Evolutionary conservation across 2,888 invertebrate genomes (phyloP).

Genomic region (Orthosia gothica): DNA sequence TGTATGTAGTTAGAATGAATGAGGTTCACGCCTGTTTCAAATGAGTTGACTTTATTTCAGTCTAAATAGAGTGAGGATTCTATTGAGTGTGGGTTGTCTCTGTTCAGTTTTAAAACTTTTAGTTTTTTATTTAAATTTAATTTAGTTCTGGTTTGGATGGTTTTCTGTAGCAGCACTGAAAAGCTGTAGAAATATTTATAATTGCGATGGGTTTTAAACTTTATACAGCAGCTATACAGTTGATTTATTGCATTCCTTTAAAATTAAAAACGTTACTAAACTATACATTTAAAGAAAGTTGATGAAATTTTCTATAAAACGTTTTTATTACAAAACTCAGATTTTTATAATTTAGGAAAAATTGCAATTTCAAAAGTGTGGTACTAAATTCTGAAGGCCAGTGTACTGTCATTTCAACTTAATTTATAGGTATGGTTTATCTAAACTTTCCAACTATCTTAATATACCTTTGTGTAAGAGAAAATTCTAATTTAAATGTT

Average conservation of each 20-base stretch:
- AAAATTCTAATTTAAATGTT: neutral
- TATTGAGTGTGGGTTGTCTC: slow-evolving; percentile 7
- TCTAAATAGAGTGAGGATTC: slow-evolving; percentile 39
- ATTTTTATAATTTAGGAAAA: no score
- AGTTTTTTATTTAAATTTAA: neutral
- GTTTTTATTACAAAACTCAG: no score
- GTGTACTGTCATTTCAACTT: neutral
- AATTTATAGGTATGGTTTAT: neutral
- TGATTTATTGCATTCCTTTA: no score
- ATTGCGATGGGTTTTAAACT: neutral
- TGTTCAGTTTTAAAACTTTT: slow-evolving; percentile 8
- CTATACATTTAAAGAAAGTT: no score
- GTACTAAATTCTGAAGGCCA: no score
- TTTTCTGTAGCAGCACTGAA: neutral
- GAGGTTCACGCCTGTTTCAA: slow-evolving; percentile 58
- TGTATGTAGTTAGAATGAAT: slow-evolving; percentile 66
- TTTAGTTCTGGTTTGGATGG: neutral
- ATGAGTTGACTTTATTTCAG: slow-evolving; percentile 61
- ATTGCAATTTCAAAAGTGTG: no score
- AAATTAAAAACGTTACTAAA: no score
- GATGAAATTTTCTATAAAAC: no score
- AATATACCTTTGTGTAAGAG: neutral
- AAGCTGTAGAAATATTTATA: neutral
- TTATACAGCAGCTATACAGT: no score
- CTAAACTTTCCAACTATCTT: neutral